phyloP scores from a whole-genome alignment of 2,888 invertebrate species.

The Dysmachus trigonus region DNA sequence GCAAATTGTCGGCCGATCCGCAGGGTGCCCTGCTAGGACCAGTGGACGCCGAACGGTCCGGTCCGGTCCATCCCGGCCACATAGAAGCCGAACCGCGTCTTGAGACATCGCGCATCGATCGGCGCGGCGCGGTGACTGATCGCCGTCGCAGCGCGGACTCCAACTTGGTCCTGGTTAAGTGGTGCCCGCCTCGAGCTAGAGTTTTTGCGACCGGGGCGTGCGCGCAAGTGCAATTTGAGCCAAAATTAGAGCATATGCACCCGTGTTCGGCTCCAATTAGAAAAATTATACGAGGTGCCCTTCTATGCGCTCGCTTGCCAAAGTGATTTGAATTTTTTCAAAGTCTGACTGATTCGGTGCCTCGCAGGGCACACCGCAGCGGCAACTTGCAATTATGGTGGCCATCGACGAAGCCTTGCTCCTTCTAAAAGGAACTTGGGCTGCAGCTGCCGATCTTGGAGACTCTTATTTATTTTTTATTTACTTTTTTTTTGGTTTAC shows the following conservation, averaged over 20 bases:
- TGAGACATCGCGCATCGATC: background rate
- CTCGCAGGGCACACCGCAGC: background rate
- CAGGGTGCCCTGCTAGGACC: background rate
- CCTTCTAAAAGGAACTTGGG: background rate
- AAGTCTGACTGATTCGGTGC: constrained; percentile 29
- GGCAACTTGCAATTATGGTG: constrained; percentile 9
- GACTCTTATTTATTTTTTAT: background rate
- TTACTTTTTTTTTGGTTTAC: background rate
- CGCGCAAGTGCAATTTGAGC: constrained; percentile 36
- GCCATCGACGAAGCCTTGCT: background rate
- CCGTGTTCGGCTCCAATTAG: constrained; percentile 40
- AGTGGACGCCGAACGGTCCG: background rate
- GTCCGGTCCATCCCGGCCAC: background rate
- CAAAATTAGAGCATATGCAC: constrained; percentile 40
- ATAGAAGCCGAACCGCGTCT: constrained; percentile 31
- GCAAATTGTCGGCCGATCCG: constrained; percentile 12
- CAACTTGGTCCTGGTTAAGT: background rate
- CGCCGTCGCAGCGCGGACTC: background rate
- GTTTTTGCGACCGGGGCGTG: constrained; percentile 36
- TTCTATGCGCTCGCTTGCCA: constrained; percentile 14
- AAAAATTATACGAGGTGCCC: constrained; percentile 43
- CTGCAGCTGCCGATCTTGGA: constrained; percentile 24
- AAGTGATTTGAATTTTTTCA: constrained; percentile 26
- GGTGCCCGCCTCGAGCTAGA: constrained; percentile 27
- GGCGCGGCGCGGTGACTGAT: constrained; percentile 1